Evolutionary conservation across 2,888 invertebrate species (phyloP).

Genomic region (Polyommatus iphigenia): DNA sequence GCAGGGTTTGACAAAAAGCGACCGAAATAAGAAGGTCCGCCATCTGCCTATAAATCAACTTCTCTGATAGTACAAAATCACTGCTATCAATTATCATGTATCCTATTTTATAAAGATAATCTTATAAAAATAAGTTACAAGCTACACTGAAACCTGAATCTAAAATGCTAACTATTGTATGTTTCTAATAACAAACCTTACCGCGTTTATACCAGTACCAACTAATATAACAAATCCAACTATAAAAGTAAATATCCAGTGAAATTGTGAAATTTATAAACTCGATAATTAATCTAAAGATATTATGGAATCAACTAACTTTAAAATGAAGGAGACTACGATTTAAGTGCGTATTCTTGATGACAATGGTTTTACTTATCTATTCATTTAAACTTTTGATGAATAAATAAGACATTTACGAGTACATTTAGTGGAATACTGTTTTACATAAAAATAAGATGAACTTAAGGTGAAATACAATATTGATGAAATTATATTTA

Average conservation of each 20-base stretch:
- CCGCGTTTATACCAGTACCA: background rate
- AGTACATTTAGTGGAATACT: slow-evolving; percentile 28
- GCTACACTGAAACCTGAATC: background rate
- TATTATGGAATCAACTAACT: background rate
- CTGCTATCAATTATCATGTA: background rate
- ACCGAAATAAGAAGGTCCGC: no score
- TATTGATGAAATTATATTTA: background rate
- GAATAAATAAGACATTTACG: background rate
- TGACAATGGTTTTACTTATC: background rate
- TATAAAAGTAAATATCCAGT: background rate
- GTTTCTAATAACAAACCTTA: background rate
- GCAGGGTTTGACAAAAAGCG: no score
- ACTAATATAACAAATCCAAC: background rate
- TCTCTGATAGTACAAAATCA: background rate
- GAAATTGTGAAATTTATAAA: background rate
- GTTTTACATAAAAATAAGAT: slow-evolving; percentile 9
- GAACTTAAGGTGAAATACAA: background rate
- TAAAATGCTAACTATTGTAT: background rate
- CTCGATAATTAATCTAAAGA: background rate
- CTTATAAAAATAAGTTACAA: background rate
- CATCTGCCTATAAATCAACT: no score
- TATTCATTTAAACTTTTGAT: background rate
- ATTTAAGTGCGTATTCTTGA: background rate
- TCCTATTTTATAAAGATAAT: background rate
- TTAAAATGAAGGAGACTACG: background rate